Percentiles rank a stretch among this genome's conserved stretches.
Conservation (phyloP, 1,140 invertebrate genomes). For the Scylla paramamosain region DNA sequence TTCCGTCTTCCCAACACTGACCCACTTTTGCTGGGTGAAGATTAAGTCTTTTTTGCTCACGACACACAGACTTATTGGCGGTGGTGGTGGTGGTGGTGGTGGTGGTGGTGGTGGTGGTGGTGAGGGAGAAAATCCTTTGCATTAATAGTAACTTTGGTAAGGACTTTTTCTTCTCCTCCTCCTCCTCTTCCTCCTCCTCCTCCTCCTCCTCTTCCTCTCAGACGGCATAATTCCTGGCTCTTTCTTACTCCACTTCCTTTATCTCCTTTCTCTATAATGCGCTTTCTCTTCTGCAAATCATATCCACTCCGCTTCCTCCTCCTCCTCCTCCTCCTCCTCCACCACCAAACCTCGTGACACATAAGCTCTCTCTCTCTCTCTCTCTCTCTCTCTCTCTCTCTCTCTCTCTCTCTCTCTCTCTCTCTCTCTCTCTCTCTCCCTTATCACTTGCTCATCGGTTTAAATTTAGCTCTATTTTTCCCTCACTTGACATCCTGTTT, state of each 20-base stretch:
- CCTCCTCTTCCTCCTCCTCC: no score
- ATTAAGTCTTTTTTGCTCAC: no score
- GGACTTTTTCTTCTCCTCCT: no score
- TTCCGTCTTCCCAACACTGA: neutral
- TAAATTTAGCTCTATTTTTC: neutral
- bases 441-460: neutral
- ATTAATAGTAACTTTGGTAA: no score
- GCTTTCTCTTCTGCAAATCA: neutral
- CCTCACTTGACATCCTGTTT: neutral
- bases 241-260: neutral
- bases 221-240: neutral
- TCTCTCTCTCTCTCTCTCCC: neutral
- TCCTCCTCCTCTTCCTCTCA: neutral
- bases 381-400: conserved; percentile 25
- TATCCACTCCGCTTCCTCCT: neutral
- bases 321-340: neutral
- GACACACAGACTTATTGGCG: no score
- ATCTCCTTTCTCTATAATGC: neutral
- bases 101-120: no score
- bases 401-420: conserved; percentile 24
- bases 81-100: no score
- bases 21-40: neutral
- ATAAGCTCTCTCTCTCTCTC: neutral
- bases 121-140: no score
- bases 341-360: neutral